Evolutionary conservation across 2,888 invertebrate species (phyloP).

Genomic region (Eurytoma adleriae): DNA sequence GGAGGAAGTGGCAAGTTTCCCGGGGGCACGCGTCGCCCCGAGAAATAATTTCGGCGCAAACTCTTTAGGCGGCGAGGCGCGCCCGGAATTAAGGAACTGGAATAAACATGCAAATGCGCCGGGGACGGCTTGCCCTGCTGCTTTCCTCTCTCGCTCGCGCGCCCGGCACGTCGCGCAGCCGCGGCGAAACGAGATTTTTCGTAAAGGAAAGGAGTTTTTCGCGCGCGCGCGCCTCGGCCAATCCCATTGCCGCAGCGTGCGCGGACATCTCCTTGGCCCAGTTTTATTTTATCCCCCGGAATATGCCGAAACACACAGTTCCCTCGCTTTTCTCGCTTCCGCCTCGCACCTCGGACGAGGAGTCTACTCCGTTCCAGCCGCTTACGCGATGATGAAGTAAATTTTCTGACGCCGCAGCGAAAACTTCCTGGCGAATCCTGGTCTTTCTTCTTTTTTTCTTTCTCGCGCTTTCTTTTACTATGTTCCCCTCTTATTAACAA

Average conservation of each 20-base stretch:
- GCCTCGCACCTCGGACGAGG: not conserved
- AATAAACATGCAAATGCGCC: constrained; percentile 70
- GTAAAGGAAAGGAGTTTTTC: constrained; percentile 7
- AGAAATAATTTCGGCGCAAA: constrained; percentile 52
- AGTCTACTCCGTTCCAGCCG: not conserved
- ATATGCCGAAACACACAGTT: constrained; percentile 17
- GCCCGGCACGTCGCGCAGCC: not conserved
- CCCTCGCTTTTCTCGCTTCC: not conserved
- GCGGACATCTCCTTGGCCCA: constrained; percentile 42
- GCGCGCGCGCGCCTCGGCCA: not conserved
- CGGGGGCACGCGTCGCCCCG: constrained; percentile 21
- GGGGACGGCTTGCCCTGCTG: constrained; percentile 53
- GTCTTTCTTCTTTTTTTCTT: not conserved
- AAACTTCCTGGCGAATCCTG: constrained; percentile 12
- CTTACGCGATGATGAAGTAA: constrained; percentile 35
- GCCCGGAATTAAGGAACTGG: constrained; percentile 67
- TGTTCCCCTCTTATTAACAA: constrained; percentile 40
- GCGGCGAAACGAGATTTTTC: constrained; percentile 42
- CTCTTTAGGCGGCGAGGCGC: constrained; percentile 23
- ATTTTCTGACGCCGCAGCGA: constrained; percentile 36
- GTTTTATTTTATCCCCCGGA: constrained; percentile 18
- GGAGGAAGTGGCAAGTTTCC: constrained; percentile 35
- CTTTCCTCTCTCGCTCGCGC: constrained; percentile 60
- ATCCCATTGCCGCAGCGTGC: constrained; percentile 36
- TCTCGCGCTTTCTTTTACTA: constrained; percentile 2